These are phyloP conservation scores for Ifrita kowaldi DNA, from an alignment of 2,113 vertebrate genomes.

Conservation along the genomic window DNA sequence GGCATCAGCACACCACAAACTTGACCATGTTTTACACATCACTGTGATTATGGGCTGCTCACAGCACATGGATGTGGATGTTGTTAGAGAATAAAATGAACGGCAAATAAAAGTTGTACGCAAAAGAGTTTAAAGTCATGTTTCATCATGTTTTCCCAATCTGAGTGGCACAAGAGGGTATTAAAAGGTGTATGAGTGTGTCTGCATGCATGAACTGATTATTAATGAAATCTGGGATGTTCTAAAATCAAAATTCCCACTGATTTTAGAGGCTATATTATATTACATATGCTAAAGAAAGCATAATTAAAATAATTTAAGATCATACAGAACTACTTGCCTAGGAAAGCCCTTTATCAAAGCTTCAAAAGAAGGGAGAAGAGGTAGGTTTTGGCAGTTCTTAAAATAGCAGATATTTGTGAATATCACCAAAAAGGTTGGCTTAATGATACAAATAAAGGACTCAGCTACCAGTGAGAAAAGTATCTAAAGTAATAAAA, in stretches of 20 bases:
- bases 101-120: neutral
- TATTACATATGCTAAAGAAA: no score
- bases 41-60: neutral
- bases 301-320: neutral
- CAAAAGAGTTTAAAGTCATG: neutral
- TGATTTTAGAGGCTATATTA: neutral
- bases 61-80: neutral
- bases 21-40: neutral
- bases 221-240: neutral
- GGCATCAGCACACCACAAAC: neutral
- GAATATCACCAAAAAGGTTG: neutral
- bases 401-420: neutral
- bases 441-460: neutral
- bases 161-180: neutral
- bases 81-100: neutral
- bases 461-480: neutral
- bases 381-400: neutral
- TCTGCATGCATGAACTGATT: neutral
- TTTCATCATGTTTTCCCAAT: neutral
- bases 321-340: neutral
- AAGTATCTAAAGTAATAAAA: neutral
- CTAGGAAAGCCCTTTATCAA: neutral
- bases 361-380: neutral
- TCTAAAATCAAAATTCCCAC: neutral
- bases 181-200: neutral